Evolutionary conservation across 1,140 invertebrate species (phyloP), one percentile per base, ranked within the genome.

Genomic region (Wasmannia auropunctata): DNA sequence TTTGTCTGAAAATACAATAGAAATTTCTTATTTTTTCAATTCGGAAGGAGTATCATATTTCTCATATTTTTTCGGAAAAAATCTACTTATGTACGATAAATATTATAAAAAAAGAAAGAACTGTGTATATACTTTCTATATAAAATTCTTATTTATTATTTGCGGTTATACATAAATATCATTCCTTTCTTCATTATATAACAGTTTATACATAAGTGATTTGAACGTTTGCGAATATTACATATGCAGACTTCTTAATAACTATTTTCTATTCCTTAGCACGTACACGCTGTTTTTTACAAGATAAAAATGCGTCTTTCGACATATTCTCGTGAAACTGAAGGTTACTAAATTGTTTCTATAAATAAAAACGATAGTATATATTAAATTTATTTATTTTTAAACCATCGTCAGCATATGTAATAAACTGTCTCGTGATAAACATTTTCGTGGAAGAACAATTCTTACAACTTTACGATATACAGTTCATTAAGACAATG

Each of bases 251-350:
- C 7, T 56, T 31, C 14, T 67, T 34, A 81, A 34, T 56, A 25
- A n/a, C 16, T 80, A 54, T 56, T 81, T 72, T 46, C 25, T 81
- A 72, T 46, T 70, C 65, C 11, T 37, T 43, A 43, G 65, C 79
- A 72, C 79, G 79, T 81, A 58, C 7, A 4, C 2, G 37, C 22
- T 14, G 2, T 31, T 37, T 80, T 69, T 70, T 69, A 70, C 25
- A 43, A 72, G 65, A 46, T 72, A 81, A 72, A 70, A 56, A 16
- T 70, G 14, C 37, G 51, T 43, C 14, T 22, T 70, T 81, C 22
- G 0, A 37, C 1, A 14, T 56, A 22, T 28, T n/a, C n/a, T n/a
- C 11, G 2, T 3, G 25, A 22, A 5, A 67, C 6, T 31, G 25
- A 40, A 54, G 37, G 58, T 25, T 40, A 77, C 51, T 65, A 79